Evolutionary conservation across 2,888 invertebrate genomes (phyloP).

Genomic region (Hirtodrosophila duncani): DNA sequence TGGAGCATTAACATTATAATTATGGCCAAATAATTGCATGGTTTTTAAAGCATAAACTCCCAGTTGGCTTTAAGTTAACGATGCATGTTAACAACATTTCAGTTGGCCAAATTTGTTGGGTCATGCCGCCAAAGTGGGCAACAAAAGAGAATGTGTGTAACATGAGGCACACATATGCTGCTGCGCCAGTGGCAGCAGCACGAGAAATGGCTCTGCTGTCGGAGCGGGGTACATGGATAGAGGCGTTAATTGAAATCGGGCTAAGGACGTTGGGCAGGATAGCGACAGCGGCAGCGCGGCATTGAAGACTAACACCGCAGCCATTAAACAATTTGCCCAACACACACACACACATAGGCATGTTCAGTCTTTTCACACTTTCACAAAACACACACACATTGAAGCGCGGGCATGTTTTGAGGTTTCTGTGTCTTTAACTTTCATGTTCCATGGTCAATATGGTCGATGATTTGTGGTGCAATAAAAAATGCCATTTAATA

Average conservation of each 20-base stretch:
- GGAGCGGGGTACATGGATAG: slow-evolving; percentile 10
- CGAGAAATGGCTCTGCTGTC: slow-evolving; percentile 4
- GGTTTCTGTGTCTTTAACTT: slow-evolving; percentile 13
- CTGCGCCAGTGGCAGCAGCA: slow-evolving; percentile 6
- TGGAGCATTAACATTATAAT: too few relatives aligned
- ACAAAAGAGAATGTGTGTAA: too few relatives aligned
- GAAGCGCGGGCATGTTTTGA: slow-evolving; percentile 19
- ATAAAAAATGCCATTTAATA: slow-evolving; percentile 60
- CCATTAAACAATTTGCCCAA: slow-evolving; percentile 44
- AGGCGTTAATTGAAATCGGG: slow-evolving; percentile 65
- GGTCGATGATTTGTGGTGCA: slow-evolving; percentile 57
- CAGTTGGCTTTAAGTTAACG: too few relatives aligned
- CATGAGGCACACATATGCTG: too few relatives aligned
- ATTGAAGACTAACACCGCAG: slow-evolving; percentile 48
- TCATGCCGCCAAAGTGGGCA: too few relatives aligned
- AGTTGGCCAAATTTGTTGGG: too few relatives aligned
- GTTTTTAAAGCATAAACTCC: too few relatives aligned
- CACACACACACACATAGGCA: slow-evolving; percentile 17
- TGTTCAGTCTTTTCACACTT: not conserved
- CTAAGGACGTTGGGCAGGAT: slow-evolving; percentile 28
- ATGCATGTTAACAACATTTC: too few relatives aligned
- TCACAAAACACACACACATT: not conserved
- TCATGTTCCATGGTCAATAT: not conserved
- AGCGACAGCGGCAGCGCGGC: slow-evolving; percentile 26
- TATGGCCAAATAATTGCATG: too few relatives aligned